Evolutionary conservation across 1,140 invertebrate species (phyloP).

Genomic region (Drosophila kanapiae): DNA sequence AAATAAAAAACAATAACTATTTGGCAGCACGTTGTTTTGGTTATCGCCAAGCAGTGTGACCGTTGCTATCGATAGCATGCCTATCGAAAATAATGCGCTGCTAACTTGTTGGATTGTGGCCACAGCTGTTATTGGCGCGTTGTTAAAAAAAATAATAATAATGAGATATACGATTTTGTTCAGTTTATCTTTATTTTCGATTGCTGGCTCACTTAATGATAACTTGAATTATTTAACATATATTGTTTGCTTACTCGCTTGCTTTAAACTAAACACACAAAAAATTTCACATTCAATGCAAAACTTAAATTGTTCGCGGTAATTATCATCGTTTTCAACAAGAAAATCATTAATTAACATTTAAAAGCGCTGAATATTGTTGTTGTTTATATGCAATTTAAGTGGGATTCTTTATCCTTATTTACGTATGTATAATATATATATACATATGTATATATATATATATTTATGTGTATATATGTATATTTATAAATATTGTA

Average conservation of each 20-base stretch:
- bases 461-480: slow-evolving; percentile 26
- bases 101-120: neutral
- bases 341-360: slow-evolving; percentile 77
- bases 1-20: neutral
- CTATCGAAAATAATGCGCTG: slow-evolving; percentile 8
- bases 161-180: neutral
- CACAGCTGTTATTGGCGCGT: neutral
- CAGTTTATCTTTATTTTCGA: slow-evolving; percentile 49
- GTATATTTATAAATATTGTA: slow-evolving; percentile 56
- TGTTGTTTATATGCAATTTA: slow-evolving; percentile 58
- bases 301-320: slow-evolving; percentile 57
- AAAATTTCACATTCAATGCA: slow-evolving; percentile 68
- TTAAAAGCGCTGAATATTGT: slow-evolving; percentile 71
- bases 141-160: neutral
- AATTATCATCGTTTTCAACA: slow-evolving; percentile 58
- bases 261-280: slow-evolving; percentile 62
- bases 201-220: slow-evolving; percentile 60
- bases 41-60: slow-evolving; percentile 24
- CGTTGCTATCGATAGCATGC: neutral
- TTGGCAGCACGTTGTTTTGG: slow-evolving; percentile 62
- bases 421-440: slow-evolving; percentile 47
- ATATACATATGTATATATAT: slow-evolving; percentile 41
- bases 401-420: slow-evolving; percentile 51
- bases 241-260: slow-evolving; percentile 47
- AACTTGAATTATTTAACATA: slow-evolving; percentile 58